Conservation (phyloP, 2,797 vertebrate species). For the Falco naumanni region DNA sequence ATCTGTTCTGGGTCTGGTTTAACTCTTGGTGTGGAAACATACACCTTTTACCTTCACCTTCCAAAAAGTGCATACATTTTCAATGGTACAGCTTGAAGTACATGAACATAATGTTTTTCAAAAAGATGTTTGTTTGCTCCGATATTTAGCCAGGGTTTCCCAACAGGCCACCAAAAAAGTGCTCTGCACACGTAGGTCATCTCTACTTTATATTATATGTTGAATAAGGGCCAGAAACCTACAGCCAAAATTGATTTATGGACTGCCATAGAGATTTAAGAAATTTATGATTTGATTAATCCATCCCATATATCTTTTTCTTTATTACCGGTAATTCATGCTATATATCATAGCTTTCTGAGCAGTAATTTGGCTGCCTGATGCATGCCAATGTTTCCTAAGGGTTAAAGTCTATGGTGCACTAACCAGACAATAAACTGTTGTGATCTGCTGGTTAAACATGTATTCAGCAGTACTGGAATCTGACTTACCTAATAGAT, state of each 20-base stretch:
- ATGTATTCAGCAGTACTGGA: neutral
- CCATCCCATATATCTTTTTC: slow-evolving; percentile 57
- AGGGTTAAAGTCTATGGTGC: slow-evolving; percentile 48
- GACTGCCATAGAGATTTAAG: slow-evolving; percentile 36
- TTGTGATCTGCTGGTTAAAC: slow-evolving; percentile 38
- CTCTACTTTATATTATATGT: neutral
- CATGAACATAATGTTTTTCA: neutral
- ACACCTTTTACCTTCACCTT: neutral
- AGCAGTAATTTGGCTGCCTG: slow-evolving; percentile 24
- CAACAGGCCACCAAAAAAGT: neutral
- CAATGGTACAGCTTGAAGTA: neutral
- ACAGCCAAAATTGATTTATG: slow-evolving; percentile 39
- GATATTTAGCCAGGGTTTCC: neutral
- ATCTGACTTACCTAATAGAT: slow-evolving; percentile 8
- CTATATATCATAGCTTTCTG: slow-evolving; percentile 22
- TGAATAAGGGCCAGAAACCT: slow-evolving; percentile 25
- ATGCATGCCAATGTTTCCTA: neutral
- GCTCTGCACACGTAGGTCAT: neutral
- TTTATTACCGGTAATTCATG: slow-evolving; percentile 55
- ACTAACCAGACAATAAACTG: neutral
- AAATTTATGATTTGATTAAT: slow-evolving; percentile 72
- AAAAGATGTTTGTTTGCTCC: neutral
- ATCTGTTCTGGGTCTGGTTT: neutral
- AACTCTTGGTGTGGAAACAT: neutral
- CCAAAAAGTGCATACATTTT: accelerated